A percentile compares a stretch with the other conserved stretches of the same genome.
These are phyloP conservation scores for Pectinophora gossypiella DNA, from an alignment of 1,140 invertebrate genomes.

Conservation along the genomic window DNA sequence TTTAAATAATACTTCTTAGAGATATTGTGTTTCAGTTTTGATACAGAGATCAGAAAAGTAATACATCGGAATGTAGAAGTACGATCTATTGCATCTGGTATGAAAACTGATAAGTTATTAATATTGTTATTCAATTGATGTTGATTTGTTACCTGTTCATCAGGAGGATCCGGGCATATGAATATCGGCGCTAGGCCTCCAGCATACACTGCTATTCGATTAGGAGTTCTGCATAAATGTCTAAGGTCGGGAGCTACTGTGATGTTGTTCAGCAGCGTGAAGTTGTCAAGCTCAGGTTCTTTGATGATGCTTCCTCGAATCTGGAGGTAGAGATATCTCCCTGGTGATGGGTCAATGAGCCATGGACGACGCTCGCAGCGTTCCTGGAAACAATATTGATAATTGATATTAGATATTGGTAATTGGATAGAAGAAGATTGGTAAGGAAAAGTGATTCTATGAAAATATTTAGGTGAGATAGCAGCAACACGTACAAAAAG, in stretches of 20 bases:
- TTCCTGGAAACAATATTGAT: conserved; percentile 81
- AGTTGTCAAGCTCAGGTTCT: conserved; percentile 70
- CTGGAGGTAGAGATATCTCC: conserved; percentile 83
- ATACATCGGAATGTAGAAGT: no score
- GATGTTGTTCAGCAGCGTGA: conserved; percentile 66
- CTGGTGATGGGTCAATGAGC: conserved; percentile 85
- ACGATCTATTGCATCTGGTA: no score
- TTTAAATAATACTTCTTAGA: no score
- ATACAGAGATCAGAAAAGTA: no score
- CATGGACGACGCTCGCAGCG: conserved; percentile 86
- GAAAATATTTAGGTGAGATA: no score
- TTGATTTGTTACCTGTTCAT: conserved; percentile 70
- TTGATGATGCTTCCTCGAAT: conserved; percentile 79
- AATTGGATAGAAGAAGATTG: no score
- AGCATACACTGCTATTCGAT: conserved; percentile 84
- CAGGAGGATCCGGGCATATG: conserved; percentile 81
- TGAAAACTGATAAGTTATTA: no score
- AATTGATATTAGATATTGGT: no score
- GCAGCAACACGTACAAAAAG: no score
- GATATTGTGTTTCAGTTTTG: no score
- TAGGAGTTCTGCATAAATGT: conserved; percentile 80
- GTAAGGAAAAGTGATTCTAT: no score
- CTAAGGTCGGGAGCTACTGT: conserved; percentile 69
- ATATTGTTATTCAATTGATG: no score
- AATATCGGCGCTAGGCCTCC: conserved; percentile 79